phyloP scores from a whole-genome alignment of 1,140 invertebrate genomes.

The Drosophila azteca region DNA sequence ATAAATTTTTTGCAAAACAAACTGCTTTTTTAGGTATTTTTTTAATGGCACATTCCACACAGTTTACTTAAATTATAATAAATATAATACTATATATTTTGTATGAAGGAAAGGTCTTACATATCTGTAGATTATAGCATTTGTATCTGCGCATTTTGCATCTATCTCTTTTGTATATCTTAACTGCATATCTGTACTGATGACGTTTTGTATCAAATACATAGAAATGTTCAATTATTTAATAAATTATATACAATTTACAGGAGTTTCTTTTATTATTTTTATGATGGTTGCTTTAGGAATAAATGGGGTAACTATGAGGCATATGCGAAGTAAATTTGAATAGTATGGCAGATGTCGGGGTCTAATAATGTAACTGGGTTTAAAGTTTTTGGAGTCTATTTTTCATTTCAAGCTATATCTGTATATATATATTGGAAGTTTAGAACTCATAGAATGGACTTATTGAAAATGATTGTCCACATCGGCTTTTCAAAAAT shows the following conservation, averaged over 20 bases:
- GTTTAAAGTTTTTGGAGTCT: too few relatives aligned
- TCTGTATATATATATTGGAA: too few relatives aligned
- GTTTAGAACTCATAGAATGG: too few relatives aligned
- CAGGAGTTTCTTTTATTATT: neutral
- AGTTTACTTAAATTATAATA: conserved; percentile 51
- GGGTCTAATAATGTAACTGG: too few relatives aligned
- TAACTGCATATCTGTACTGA: conserved; percentile 65
- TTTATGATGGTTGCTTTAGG: neutral
- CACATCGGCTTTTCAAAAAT: too few relatives aligned
- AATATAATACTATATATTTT: conserved; percentile 28
- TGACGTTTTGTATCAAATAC: conserved; percentile 78
- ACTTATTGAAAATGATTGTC: too few relatives aligned
- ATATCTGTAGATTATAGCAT: conserved; percentile 45
- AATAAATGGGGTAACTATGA: too few relatives aligned
- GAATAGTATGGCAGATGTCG: too few relatives aligned
- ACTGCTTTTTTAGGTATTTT: conserved; percentile 47
- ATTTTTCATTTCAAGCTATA: too few relatives aligned
- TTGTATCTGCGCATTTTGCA: conserved; percentile 64
- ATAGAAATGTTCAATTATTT: conserved; percentile 78
- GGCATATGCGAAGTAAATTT: too few relatives aligned
- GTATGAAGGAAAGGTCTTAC: conserved; percentile 33
- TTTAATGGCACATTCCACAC: conserved; percentile 61
- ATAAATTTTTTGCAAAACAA: conserved; percentile 62
- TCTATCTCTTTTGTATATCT: conserved; percentile 62
- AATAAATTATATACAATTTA: conserved; percentile 71